Base-by-base conservation (phyloP, 1,140 invertebrate genomes). In the Branchinecta lynchi region DNA sequence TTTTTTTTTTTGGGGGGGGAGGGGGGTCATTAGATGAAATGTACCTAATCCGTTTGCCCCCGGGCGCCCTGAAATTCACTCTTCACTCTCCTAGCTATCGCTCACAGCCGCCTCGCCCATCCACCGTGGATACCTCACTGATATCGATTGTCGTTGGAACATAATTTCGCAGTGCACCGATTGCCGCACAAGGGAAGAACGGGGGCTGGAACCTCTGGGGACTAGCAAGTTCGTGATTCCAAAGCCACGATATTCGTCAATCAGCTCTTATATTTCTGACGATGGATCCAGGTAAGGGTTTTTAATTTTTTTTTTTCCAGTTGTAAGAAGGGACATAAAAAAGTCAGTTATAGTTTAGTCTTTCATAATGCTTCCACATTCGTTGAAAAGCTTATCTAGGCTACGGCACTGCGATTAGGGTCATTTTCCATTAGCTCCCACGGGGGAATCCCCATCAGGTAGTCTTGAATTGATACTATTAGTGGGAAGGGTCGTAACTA, bases 181-280 rank as follows among this genome's bases (percentile, higher is more conserved):
- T 81, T 96, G 95, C 78, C 85, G 97, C 72, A 98, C 94, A 1
- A 82, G 84, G 68, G 93, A 97, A 79, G 97, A 99, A 81, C 83
- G 92, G 69, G 96, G 95, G 8, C 76, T 93, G 12, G 74, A 78
- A 44, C 88, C 89, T 17, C 79, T 92, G 7, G 83, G 86, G 75
- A 80, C 86, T 71, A 84, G 87, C 77, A 86, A 89, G 81, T 88
- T 94, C 81, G 84, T 85, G 66, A 98, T 99, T 72, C 86, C 86
- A 69, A 99, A 99, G 80, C 98, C 95, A 8, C 83, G 97, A 46
- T 99, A 98, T 78, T 96, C 96, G 79, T 96, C 95, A 1, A 96
- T 98, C 66, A 94, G 98, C 79, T 95, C 90, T 3, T 99, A 99
- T 78, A 82, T 99, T 10, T 97, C 93, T 51, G 84, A 86, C 20